phyloP scores from a whole-genome alignment of 2,797 vertebrate genomes.

The Sebastes miniatus region DNA sequence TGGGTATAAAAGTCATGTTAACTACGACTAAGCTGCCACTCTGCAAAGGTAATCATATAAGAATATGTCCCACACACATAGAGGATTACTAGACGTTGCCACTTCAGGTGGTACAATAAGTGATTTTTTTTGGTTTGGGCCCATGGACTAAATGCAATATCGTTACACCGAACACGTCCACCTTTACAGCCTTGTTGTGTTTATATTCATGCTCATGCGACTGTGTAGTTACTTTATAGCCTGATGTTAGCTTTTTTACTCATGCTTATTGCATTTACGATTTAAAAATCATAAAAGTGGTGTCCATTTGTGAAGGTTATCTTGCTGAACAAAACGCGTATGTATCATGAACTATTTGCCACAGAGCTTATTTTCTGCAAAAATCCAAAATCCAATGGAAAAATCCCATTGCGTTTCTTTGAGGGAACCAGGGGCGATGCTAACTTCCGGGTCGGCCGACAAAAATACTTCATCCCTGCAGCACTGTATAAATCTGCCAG shows the following conservation, averaged over 20 bases:
- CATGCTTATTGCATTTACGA: neutral
- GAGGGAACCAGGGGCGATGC: neutral
- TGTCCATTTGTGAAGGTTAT: neutral
- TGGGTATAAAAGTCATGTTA: too few species aligned
- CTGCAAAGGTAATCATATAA: too few species aligned
- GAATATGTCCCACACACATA: too few species aligned
- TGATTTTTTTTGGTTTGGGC: too few species aligned
- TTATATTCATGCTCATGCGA: neutral
- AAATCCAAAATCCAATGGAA: neutral
- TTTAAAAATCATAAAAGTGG: neutral
- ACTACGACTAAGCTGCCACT: too few species aligned
- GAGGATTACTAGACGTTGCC: neutral
- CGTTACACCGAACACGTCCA: neutral
- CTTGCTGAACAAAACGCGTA: neutral
- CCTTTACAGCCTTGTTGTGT: neutral
- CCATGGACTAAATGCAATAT: neutral
- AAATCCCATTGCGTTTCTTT: neutral
- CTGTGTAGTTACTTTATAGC: neutral
- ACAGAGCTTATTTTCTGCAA: neutral
- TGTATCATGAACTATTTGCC: neutral
- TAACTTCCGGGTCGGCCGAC: neutral
- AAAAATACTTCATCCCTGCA: neutral
- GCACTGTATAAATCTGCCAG: neutral
- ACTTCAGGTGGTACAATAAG: neutral
- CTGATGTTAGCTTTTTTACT: neutral